Percentiles rank a stretch among this genome's conserved stretches.
phyloP scores from a whole-genome alignment of 1,140 invertebrate species.

The Papilio dardanus region DNA sequence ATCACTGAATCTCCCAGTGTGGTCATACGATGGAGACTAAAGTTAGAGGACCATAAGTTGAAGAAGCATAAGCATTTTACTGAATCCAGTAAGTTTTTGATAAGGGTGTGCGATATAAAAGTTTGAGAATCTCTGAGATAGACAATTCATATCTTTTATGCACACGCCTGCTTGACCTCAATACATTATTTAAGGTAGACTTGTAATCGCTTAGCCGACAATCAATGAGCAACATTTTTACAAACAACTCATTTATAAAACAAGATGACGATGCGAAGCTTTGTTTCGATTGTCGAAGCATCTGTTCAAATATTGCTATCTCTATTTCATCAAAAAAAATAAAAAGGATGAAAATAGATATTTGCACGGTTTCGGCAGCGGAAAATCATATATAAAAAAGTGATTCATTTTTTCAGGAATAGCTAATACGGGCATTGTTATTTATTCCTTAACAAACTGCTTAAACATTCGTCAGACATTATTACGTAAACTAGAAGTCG shows the following conservation, averaged over 20 bases:
- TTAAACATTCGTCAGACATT: no score
- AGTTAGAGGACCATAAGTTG: neutral
- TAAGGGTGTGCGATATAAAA: neutral
- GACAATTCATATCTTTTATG: neutral
- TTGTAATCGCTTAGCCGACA: neutral
- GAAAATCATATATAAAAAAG: neutral
- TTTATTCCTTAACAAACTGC: no score
- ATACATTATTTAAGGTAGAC: slow-evolving; percentile 33
- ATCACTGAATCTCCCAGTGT: neutral
- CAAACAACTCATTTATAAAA: slow-evolving; percentile 14
- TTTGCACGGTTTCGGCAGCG: neutral
- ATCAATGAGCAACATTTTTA: slow-evolving; percentile 14
- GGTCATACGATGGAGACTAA: neutral
- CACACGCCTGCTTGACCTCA: slow-evolving; percentile 27
- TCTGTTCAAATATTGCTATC: neutral
- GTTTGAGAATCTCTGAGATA: neutral
- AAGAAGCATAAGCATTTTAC: neutral
- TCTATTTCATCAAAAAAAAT: neutral
- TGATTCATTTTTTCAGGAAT: no score
- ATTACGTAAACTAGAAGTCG: no score
- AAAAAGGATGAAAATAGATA: neutral
- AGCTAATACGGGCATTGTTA: no score
- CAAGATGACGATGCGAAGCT: neutral
- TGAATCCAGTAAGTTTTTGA: neutral
- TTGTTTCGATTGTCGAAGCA: neutral